These are phyloP conservation scores for Bradypodion pumilum DNA, from an alignment of 2,797 vertebrate genomes.

Conservation along the genomic window DNA sequence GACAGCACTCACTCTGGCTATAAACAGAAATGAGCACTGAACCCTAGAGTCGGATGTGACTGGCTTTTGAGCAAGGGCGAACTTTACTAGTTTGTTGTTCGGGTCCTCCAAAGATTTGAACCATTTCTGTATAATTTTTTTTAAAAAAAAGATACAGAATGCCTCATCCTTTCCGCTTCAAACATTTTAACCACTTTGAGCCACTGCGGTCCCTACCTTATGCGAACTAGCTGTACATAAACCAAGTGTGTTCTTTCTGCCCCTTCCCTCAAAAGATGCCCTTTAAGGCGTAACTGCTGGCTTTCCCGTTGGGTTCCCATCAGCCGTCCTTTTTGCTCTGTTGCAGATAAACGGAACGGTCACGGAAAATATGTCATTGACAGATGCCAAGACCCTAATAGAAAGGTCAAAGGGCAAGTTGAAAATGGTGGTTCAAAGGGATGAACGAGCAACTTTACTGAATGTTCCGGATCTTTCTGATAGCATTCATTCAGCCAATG, in stretches of 20 bases:
- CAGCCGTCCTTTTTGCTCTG: constrained; percentile 44
- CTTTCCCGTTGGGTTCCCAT: constrained; percentile 38
- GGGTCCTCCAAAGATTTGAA: no score
- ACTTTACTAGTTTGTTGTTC: no score
- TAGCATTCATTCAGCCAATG: constrained; percentile 96
- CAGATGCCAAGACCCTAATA: constrained; percentile 98
- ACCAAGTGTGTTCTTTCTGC: neutral
- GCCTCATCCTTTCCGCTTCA: no score
- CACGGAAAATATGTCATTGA: constrained; percentile 98
- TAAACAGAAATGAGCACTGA: no score
- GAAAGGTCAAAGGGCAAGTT: constrained; percentile 99
- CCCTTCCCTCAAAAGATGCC: neutral
- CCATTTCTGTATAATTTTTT: no score
- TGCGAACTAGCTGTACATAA: neutral
- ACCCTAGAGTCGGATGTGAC: no score
- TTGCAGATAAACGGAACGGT: constrained; percentile 98
- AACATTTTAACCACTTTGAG: no score
- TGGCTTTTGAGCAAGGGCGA: no score
- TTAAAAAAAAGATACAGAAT: no score
- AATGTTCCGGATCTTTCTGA: constrained; percentile 98
- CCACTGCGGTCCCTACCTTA: no score
- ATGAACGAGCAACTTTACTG: constrained; percentile 92
- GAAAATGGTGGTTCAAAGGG: constrained; percentile 99
- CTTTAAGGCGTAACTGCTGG: neutral
- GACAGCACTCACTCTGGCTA: no score